phyloP scores from a whole-genome alignment of 2,888 invertebrate genomes.

The Arctia plantaginis region DNA sequence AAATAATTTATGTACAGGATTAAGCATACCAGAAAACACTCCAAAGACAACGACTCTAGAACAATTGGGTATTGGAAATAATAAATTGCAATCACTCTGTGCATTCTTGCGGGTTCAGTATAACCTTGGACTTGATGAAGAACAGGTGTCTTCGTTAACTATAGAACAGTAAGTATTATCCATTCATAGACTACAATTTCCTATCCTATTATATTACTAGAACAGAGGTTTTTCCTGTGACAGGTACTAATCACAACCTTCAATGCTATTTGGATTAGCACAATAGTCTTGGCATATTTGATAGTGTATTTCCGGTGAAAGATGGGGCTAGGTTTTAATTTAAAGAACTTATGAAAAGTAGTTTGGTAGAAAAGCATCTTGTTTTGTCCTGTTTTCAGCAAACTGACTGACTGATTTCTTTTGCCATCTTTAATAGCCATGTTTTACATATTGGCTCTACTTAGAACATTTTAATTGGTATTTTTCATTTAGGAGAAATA shows the following conservation, averaged over 20 bases:
- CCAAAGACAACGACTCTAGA: not conserved
- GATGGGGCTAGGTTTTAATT: too few relatives aligned
- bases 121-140: constrained; percentile 17
- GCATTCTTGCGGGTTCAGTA: constrained; percentile 6
- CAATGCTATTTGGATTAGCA: too few relatives aligned
- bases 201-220: not conserved
- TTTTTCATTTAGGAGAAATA: too few relatives aligned
- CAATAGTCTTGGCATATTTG: too few relatives aligned
- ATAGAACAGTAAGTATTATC: constrained; percentile 1
- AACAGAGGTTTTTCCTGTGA: not conserved
- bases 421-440: not conserved
- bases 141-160: constrained; percentile 23
- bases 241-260: not conserved
- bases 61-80: constrained; percentile 11
- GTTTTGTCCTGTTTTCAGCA: too few relatives aligned
- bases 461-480: too few relatives aligned
- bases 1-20: constrained; percentile 27
- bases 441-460: too few relatives aligned
- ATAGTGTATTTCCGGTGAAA: too few relatives aligned
- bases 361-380: too few relatives aligned
- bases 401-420: not conserved
- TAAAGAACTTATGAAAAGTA: too few relatives aligned
- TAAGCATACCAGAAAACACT: constrained; percentile 25
- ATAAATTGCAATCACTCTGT: constrained; percentile 39
- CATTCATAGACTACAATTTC: not conserved